Percentiles rank a stretch among this genome's conserved stretches.
Evolutionary conservation across 2,797 vertebrate species (phyloP).

Genomic region (Phaenicophaeus curvirostris): DNA sequence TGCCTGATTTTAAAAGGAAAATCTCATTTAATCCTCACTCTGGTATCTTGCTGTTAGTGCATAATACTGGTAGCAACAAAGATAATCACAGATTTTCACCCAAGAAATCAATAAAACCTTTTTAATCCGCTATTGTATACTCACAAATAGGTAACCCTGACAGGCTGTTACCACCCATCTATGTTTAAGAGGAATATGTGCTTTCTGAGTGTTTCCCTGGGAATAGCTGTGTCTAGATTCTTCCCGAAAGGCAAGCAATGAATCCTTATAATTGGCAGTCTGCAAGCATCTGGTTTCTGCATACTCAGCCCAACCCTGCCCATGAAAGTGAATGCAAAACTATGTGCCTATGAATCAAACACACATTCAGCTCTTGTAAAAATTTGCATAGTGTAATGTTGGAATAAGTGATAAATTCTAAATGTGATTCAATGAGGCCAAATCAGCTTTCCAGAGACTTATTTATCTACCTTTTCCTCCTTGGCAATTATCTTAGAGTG

Average conservation of each 20-base stretch:
- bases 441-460: conserved; percentile 31
- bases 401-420: conserved; percentile 46
- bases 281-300: conserved; percentile 30
- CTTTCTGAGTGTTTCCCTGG: background rate
- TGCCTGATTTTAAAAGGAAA: background rate
- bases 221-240: background rate
- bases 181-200: background rate
- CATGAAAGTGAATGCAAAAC: background rate
- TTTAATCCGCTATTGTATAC: background rate
- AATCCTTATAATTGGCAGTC: conserved; percentile 61
- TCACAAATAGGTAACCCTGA: background rate
- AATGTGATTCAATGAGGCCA: conserved; percentile 33
- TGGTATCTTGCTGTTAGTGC: background rate
- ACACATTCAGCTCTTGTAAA: background rate
- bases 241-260: conserved; percentile 24
- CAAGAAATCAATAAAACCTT: background rate
- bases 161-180: background rate
- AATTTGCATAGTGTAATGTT: conserved; percentile 22
- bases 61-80: background rate
- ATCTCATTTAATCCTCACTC: background rate
- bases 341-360: conserved; percentile 42
- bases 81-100: background rate
- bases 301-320: conserved; percentile 16
- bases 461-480: conserved; percentile 4
- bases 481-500: background rate